These are phyloP conservation scores for Morpho deidamia DNA, from an alignment of 2,888 invertebrate species.

Conservation along the genomic window DNA sequence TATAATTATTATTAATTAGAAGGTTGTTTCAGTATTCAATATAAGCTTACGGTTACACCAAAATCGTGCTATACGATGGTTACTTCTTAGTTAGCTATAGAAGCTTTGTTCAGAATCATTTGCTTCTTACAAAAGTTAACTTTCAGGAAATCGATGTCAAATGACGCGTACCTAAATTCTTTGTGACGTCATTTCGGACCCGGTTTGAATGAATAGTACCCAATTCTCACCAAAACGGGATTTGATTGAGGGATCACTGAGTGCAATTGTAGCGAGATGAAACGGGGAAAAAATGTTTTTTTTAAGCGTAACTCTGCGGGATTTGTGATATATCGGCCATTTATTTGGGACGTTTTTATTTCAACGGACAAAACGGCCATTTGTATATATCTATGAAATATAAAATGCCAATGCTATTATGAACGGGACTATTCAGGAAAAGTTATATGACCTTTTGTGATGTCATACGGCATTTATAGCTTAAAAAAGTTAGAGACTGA, in stretches of 20 bases:
- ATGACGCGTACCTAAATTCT: conserved; percentile 9
- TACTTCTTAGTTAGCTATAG: background rate
- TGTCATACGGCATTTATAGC: no score
- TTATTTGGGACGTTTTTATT: conserved; percentile 19
- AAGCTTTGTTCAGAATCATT: background rate
- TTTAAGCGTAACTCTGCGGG: conserved; percentile 19
- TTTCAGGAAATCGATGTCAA: conserved; percentile 12
- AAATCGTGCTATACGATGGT: no score
- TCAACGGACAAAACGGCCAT: conserved; percentile 5
- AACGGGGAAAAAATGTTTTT: conserved; percentile 25
- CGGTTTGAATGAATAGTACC: conserved; percentile 18
- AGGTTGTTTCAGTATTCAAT: no score
- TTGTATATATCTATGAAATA: conserved; percentile 6
- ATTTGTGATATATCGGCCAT: conserved; percentile 19
- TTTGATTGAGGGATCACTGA: conserved; percentile 26
- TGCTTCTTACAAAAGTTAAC: background rate
- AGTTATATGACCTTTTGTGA: background rate
- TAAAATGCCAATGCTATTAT: background rate
- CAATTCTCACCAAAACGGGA: conserved; percentile 21
- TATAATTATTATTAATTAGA: no score
- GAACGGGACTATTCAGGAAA: background rate
- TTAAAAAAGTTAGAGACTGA: no score
- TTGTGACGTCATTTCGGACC: conserved; percentile 1
- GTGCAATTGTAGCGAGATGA: conserved; percentile 22
- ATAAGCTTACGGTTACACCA: no score